A percentile compares a stretch with the other conserved stretches of the same genome.
These are phyloP conservation scores for Erythrolamprus reginae DNA, from an alignment of 2,113 vertebrate species.

Conservation along the genomic window DNA sequence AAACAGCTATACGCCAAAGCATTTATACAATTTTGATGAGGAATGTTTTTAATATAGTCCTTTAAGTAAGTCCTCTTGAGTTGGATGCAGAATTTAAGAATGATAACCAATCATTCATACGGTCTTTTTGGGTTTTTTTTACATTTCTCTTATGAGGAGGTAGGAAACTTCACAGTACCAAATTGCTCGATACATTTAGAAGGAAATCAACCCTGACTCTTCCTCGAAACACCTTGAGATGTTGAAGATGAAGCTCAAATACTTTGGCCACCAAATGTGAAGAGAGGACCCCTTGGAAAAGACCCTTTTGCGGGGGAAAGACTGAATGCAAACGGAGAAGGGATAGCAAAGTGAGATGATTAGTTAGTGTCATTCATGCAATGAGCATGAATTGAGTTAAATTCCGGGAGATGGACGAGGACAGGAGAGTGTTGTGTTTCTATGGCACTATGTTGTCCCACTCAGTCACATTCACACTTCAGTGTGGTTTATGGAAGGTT, in stretches of 20 bases:
- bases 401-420: not conserved
- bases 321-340: not conserved
- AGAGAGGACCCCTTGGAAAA: not conserved
- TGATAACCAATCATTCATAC: not conserved
- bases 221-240: not conserved
- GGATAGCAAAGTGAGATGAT: not conserved
- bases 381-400: not conserved
- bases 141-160: not conserved
- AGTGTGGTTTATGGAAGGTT: too few species aligned
- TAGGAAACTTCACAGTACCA: not conserved
- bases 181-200: not conserved
- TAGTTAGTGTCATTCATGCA: not conserved
- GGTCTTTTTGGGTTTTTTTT: not conserved
- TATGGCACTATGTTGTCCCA: not conserved
- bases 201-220: not conserved
- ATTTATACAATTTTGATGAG: constrained; percentile 42
- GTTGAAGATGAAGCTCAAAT: not conserved
- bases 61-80: constrained; percentile 32
- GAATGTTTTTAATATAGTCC: constrained; percentile 22
- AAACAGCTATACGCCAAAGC: constrained; percentile 38
- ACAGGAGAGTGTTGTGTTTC: not conserved
- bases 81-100: constrained; percentile 21
- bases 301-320: not conserved
- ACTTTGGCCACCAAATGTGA: not conserved
- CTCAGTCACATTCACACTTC: too few species aligned